Evolutionary conservation across 2,113 vertebrate species (phyloP).

Genomic region (Dromaius novaehollandiae): DNA sequence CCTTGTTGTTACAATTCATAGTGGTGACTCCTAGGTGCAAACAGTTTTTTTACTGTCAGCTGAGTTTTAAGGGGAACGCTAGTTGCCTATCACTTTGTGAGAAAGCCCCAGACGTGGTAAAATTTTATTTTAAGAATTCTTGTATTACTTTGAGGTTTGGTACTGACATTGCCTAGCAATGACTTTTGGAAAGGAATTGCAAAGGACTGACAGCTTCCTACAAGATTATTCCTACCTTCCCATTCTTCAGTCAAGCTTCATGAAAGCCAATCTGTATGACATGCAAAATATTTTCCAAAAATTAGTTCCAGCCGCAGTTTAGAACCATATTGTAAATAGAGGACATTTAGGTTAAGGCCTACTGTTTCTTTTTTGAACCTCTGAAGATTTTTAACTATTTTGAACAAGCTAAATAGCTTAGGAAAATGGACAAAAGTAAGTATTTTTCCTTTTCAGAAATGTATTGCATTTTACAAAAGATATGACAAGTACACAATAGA

Average conservation of each 20-base stretch:
- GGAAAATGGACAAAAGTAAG: not conserved
- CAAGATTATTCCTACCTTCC: not conserved
- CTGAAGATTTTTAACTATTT: conserved; percentile 3
- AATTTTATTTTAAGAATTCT: not conserved
- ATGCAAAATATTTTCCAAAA: not conserved
- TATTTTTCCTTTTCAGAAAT: not conserved
- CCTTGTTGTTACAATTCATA: not conserved
- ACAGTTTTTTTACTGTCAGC: not conserved
- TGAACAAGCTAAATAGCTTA: conserved; percentile 14
- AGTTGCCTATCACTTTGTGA: not conserved
- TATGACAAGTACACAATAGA: not conserved
- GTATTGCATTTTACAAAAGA: conserved; percentile 3
- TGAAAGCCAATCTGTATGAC: not conserved
- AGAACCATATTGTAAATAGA: conserved; percentile 23
- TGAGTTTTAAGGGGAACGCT: not conserved
- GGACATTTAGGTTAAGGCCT: conserved; percentile 22
- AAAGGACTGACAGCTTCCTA: not conserved
- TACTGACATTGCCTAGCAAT: not conserved
- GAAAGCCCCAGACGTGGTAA: not conserved
- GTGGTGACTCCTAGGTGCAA: not conserved
- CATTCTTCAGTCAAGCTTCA: not conserved
- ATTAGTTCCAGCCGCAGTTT: conserved; percentile 12
- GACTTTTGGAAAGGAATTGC: not conserved
- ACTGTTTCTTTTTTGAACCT: not conserved
- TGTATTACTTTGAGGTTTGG: not conserved